These are phyloP conservation scores for Melanaphis sacchari DNA, from an alignment of 1,140 invertebrate genomes.

Conservation along the genomic window DNA sequence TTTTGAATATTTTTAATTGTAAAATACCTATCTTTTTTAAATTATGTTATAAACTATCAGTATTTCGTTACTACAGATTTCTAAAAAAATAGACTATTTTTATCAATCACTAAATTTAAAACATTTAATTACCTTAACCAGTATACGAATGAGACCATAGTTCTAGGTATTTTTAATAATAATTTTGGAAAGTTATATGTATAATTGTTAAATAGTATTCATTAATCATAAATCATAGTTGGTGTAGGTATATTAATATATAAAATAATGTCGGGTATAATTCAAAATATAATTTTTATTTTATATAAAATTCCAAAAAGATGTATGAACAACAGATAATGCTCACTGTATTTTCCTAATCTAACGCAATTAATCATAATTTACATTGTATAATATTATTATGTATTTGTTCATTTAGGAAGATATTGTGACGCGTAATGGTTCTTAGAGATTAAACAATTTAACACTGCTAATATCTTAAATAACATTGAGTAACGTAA, in stretches of 20 bases:
- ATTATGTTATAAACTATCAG: no score
- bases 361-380: neutral
- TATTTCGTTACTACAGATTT: no score
- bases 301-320: neutral
- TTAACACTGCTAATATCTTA: neutral
- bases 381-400: neutral
- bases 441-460: neutral
- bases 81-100: no score
- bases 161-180: neutral
- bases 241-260: neutral
- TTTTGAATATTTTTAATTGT: no score
- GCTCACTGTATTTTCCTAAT: neutral
- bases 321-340: neutral
- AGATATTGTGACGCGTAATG: neutral
- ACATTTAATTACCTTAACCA: neutral
- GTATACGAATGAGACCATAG: neutral
- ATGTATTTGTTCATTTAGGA: conserved; percentile 15
- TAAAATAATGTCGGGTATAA: neutral
- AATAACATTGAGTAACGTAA: neutral
- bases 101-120: no score
- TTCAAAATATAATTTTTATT: neutral
- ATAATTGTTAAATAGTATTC: neutral
- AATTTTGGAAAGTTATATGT: neutral
- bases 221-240: conserved; percentile 6
- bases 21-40: no score